Evolutionary conservation across 2,888 invertebrate species (phyloP).

Genomic region (Theodoxus fluviatilis): DNA sequence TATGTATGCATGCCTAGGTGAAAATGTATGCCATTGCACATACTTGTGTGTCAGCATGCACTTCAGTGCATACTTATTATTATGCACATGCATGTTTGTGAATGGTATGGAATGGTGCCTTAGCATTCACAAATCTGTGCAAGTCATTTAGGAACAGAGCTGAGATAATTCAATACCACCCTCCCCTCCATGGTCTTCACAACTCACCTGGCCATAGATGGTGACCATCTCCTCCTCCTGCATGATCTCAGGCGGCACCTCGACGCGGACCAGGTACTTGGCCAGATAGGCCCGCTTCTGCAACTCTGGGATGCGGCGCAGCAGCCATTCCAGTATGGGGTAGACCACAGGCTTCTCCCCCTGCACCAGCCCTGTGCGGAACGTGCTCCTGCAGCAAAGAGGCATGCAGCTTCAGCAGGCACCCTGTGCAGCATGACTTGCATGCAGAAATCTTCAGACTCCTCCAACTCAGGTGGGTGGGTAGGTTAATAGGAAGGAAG

Average conservation of each 20-base stretch:
- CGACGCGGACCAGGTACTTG: constrained; percentile 72
- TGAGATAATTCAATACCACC: no score
- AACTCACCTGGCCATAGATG: constrained; percentile 72
- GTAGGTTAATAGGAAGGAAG: background rate
- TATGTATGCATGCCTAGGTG: background rate
- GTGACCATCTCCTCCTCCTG: constrained; percentile 78
- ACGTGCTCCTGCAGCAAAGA: constrained; percentile 67
- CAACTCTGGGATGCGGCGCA: constrained; percentile 77
- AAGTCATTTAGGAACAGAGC: no score
- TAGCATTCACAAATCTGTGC: background rate
- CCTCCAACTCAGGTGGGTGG: background rate
- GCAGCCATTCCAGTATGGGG: constrained; percentile 81
- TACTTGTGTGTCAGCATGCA: background rate
- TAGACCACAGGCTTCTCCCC: constrained; percentile 80
- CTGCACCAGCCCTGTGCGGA: constrained; percentile 74
- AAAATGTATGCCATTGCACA: no score
- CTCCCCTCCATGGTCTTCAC: no score
- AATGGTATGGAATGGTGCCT: background rate
- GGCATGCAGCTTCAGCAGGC: background rate
- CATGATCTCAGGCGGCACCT: constrained; percentile 78
- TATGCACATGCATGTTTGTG: background rate
- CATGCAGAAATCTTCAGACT: background rate
- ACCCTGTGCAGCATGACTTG: background rate
- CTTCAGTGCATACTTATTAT: background rate
- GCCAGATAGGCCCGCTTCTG: constrained; percentile 86